Conservation (phyloP, 2,888 invertebrate species). For the Ophonus ardosiacus region DNA sequence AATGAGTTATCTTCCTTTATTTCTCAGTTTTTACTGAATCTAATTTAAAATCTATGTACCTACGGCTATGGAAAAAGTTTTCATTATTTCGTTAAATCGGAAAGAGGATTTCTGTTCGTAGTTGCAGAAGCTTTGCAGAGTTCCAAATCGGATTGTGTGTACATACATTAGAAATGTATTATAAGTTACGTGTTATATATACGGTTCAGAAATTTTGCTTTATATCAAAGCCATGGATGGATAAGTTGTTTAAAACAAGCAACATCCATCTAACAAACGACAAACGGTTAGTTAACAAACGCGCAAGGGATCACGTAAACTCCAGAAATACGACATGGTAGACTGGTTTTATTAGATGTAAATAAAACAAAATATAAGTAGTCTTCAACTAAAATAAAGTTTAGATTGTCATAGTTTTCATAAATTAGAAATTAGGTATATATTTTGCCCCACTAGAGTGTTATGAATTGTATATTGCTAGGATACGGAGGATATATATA, state of each 20-base stretch:
- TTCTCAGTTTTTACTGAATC: not conserved
- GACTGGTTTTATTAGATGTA: no score
- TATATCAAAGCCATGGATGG: slow-evolving; percentile 39
- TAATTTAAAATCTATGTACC: not conserved
- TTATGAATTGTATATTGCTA: no score
- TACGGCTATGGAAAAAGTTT: not conserved
- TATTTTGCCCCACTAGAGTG: no score
- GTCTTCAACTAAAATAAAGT: no score
- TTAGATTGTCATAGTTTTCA: no score
- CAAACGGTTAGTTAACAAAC: slow-evolving; percentile 23
- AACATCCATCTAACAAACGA: slow-evolving; percentile 28
- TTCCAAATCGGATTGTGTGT: not conserved
- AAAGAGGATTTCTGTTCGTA: not conserved
- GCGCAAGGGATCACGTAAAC: not conserved
- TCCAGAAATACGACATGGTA: not conserved
- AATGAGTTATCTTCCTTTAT: not conserved
- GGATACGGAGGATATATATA: no score
- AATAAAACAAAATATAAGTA: no score
- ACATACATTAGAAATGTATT: slow-evolving; percentile 43
- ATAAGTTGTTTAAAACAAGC: slow-evolving; percentile 45
- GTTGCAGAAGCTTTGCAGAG: not conserved
- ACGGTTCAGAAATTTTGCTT: slow-evolving; percentile 40
- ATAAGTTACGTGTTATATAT: slow-evolving; percentile 32
- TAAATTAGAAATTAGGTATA: no score
- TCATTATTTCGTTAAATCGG: not conserved